These are phyloP conservation scores for Amblyornis subalaris DNA, from an alignment of 2,113 vertebrate genomes.

Conservation along the genomic window DNA sequence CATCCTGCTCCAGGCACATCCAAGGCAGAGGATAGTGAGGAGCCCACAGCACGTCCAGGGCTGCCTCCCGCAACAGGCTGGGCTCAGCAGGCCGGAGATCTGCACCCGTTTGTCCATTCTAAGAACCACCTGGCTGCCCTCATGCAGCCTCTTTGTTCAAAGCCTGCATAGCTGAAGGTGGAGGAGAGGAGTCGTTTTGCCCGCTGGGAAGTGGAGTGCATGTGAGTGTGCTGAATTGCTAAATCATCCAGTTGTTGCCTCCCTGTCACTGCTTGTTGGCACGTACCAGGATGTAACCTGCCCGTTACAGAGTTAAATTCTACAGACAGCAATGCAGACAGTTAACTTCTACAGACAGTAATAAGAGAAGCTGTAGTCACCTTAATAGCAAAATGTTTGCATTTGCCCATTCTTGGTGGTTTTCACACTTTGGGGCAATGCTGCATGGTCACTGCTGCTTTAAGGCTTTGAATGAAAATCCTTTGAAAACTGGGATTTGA, in stretches of 20 bases:
- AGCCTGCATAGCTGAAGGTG: rapidly evolving
- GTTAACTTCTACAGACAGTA: neutral
- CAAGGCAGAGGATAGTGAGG: rapidly evolving
- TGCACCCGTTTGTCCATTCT: neutral
- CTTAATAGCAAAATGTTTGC: neutral
- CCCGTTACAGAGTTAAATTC: neutral
- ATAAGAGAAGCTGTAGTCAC: neutral
- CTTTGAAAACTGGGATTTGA: neutral
- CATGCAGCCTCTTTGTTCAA: rapidly evolving
- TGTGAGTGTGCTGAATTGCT: neutral
- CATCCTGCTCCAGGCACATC: neutral
- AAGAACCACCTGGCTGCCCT: neutral
- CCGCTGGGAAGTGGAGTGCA: neutral
- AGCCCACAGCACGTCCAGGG: rapidly evolving
- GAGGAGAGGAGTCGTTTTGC: neutral
- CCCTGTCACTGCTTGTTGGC: neutral
- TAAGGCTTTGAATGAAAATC: neutral
- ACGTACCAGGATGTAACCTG: neutral
- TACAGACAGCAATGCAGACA: neutral
- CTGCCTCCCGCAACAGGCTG: neutral
- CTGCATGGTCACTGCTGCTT: neutral
- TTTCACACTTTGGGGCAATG: neutral
- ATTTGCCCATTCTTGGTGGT: neutral
- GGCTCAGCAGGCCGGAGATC: neutral
- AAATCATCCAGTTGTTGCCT: neutral